Conservation (phyloP, 2,888 invertebrate genomes). For the Netelia virgata region DNA sequence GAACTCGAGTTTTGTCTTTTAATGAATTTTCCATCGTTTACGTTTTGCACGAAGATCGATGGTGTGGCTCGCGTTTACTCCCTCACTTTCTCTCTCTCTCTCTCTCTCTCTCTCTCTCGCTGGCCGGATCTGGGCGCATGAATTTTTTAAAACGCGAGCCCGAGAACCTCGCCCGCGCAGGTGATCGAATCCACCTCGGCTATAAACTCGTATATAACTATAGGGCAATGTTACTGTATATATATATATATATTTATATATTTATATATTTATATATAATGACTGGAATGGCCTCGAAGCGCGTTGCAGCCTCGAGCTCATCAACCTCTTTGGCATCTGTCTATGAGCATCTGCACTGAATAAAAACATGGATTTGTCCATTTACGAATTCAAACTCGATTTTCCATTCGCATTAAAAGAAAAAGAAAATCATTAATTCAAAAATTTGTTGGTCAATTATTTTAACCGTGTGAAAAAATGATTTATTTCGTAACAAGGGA, state of each 20-base stretch:
- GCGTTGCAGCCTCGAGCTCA: constrained; percentile 1
- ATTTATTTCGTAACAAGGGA: neutral
- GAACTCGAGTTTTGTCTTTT: neutral
- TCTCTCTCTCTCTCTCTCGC: constrained; percentile 9
- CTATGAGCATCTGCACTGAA: neutral
- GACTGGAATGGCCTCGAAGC: constrained; percentile 4
- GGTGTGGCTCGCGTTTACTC: neutral
- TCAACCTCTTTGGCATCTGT: constrained; percentile 14
- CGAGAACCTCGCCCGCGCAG: constrained; percentile 42
- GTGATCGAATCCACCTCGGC: constrained; percentile 41
- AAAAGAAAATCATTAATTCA: no score
- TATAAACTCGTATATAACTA: no score
- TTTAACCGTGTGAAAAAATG: neutral
- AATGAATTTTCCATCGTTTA: neutral
- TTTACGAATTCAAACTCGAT: no score
- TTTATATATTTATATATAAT: neutral
- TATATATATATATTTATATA: neutral
- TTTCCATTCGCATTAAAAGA: no score
- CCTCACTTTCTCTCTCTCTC: constrained; percentile 30
- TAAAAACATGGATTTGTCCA: neutral
- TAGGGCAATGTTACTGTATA: neutral
- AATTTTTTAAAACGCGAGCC: constrained; percentile 49
- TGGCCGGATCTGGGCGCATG: constrained; percentile 17
- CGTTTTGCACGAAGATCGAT: neutral
- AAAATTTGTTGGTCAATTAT: no score